Conservation (phyloP, 35 echinoderm and acorn worm species). For the Heliocidaris tuberculata region DNA sequence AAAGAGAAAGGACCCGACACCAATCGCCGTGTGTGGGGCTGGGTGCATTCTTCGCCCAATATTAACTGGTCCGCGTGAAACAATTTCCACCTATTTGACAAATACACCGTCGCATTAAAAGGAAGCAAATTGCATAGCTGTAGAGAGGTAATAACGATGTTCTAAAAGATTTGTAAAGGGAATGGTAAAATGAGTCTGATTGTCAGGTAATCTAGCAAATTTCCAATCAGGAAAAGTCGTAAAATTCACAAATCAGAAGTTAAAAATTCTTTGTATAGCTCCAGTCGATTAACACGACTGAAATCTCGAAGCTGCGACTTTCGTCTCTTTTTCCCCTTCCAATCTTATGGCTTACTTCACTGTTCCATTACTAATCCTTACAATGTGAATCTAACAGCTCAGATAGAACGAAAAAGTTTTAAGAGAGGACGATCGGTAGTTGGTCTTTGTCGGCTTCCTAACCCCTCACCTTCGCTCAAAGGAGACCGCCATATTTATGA, state of each 20-base stretch:
- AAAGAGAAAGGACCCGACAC: background rate
- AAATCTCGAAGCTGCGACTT: background rate
- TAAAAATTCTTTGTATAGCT: background rate
- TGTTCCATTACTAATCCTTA: slow-evolving; percentile 12
- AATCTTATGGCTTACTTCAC: background rate
- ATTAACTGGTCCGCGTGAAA: slow-evolving; percentile 29
- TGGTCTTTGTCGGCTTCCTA: slow-evolving; percentile 31
- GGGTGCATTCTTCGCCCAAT: background rate
- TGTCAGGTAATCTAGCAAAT: background rate
- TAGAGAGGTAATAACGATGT: slow-evolving; percentile 30
- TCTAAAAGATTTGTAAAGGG: slow-evolving; percentile 44
- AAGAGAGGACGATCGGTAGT: slow-evolving; percentile 25
- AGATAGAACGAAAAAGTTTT: slow-evolving; percentile 23
- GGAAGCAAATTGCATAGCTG: slow-evolving; percentile 14
- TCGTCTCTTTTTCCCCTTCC: background rate
- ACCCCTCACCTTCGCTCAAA: slow-evolving; percentile 28
- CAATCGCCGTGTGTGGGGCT: slow-evolving; percentile 28
- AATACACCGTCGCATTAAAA: slow-evolving; percentile 11
- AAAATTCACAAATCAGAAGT: background rate
- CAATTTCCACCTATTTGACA: background rate
- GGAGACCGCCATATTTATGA: slow-evolving; percentile 33
- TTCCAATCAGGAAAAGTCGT: slow-evolving; percentile 8
- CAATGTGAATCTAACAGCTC: background rate
- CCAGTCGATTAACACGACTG: background rate
- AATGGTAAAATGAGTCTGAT: background rate